phyloP scores from a whole-genome alignment of 2,888 invertebrate genomes.

The Corythucha ciliata region DNA sequence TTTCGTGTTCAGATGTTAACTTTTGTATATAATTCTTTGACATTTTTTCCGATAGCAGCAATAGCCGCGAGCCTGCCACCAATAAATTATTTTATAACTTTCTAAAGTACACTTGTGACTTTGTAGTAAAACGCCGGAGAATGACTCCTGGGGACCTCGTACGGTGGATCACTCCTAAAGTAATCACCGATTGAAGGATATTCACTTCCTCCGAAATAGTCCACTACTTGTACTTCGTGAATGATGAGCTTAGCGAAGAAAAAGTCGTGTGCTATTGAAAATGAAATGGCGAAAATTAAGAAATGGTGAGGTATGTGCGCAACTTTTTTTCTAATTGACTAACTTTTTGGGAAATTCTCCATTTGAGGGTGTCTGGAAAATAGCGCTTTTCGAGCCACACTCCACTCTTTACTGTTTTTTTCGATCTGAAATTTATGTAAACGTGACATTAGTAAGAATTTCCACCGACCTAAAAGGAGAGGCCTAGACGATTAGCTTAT shows the following conservation, averaged over 20 bases:
- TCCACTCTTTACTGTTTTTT: constrained; percentile 48
- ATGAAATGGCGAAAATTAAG: background rate
- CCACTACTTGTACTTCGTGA: constrained; percentile 61
- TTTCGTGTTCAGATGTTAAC: too few species aligned
- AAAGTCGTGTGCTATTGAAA: constrained; percentile 59
- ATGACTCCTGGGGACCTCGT: too few species aligned
- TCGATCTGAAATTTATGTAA: constrained; percentile 44
- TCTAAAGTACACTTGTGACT: too few species aligned
- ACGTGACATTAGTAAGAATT: background rate
- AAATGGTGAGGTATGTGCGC: background rate
- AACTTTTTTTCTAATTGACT: background rate
- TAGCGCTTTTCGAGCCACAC: constrained; percentile 52
- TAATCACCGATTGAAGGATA: constrained; percentile 56
- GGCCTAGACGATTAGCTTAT: too few species aligned
- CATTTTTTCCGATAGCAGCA: too few species aligned
- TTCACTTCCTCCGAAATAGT: constrained; percentile 73
- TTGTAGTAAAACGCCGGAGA: too few species aligned
- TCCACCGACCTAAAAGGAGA: background rate
- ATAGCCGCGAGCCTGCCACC: too few species aligned
- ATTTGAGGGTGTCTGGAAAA: constrained; percentile 63
- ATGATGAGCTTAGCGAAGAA: constrained; percentile 70
- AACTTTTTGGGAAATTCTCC: constrained; percentile 51
- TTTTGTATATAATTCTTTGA: too few species aligned
- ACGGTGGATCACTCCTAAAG: constrained; percentile 46
- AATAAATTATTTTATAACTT: too few species aligned